phyloP scores from a whole-genome alignment of 2,113 vertebrate species.

The Rhegmatorhina hoffmannsi region DNA sequence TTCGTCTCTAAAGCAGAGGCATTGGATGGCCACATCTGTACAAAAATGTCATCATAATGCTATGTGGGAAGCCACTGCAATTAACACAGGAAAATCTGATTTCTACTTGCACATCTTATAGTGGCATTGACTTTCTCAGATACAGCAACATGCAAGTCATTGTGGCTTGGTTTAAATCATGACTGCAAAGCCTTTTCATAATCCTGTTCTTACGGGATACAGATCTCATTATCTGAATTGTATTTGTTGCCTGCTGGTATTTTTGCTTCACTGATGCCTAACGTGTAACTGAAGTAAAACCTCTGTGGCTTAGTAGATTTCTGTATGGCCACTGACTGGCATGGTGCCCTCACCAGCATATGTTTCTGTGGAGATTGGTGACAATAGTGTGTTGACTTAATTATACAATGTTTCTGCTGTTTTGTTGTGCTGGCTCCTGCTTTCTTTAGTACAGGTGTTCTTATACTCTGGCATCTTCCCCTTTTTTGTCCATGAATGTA shows the following conservation, averaged over 20 bases:
- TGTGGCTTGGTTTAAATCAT: neutral
- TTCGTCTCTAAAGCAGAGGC: neutral
- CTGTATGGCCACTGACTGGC: neutral
- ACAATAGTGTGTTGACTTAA: neutral
- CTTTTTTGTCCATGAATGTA: neutral
- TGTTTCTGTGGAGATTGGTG: neutral
- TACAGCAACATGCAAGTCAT: neutral
- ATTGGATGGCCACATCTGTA: neutral
- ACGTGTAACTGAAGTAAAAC: neutral
- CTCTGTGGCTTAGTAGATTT: neutral
- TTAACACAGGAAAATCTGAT: neutral
- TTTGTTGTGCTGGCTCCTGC: neutral
- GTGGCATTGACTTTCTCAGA: neutral
- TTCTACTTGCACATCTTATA: neutral
- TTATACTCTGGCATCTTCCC: neutral
- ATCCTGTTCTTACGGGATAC: neutral
- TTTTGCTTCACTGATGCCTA: neutral
- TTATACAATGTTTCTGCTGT: neutral
- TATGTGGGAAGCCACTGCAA: neutral
- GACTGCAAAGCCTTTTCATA: neutral
- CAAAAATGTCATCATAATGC: neutral
- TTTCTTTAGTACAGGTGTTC: neutral
- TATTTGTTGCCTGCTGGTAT: neutral
- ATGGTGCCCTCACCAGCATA: neutral
- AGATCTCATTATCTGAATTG: neutral